A percentile compares a stretch with the other conserved stretches of the same genome.
Evolutionary conservation across 23 tunicate genomes (phyloP).

Genomic region (Clavelina lepadiformis): DNA sequence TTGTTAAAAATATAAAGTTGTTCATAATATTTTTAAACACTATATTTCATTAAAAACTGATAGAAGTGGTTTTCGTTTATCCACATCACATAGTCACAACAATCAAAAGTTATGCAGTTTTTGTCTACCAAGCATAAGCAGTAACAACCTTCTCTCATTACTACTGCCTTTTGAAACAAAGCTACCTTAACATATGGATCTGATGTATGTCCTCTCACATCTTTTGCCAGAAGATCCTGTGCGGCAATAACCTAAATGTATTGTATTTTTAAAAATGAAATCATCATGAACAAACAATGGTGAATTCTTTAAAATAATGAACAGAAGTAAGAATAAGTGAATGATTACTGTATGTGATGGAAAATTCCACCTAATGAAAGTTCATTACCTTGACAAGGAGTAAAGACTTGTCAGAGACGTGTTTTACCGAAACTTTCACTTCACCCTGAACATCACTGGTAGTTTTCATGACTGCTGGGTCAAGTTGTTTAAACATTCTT

Average conservation of each 20-base stretch:
- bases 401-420: constrained; percentile 39
- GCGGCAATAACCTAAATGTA: constrained; percentile 55
- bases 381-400: constrained; percentile 67
- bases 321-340: neutral
- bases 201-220: constrained; percentile 52
- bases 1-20: too few species aligned
- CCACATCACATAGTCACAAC: too few species aligned
- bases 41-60: too few species aligned
- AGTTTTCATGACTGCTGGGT: constrained; percentile 74
- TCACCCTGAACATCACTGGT: constrained; percentile 55
- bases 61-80: too few species aligned
- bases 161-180: too few species aligned
- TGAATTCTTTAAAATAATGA: too few species aligned
- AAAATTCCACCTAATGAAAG: neutral
- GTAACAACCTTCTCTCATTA: too few species aligned
- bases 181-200: constrained; percentile 74
- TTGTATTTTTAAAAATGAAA: too few species aligned
- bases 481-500: constrained; percentile 77
- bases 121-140: too few species aligned
- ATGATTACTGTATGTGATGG: neutral
- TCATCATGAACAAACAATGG: too few species aligned
- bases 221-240: constrained; percentile 54
- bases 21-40: too few species aligned
- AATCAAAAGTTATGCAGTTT: too few species aligned
- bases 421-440: constrained; percentile 56